phyloP scores from a whole-genome alignment of 1,140 invertebrate species.

The Triops cancriformis region DNA sequence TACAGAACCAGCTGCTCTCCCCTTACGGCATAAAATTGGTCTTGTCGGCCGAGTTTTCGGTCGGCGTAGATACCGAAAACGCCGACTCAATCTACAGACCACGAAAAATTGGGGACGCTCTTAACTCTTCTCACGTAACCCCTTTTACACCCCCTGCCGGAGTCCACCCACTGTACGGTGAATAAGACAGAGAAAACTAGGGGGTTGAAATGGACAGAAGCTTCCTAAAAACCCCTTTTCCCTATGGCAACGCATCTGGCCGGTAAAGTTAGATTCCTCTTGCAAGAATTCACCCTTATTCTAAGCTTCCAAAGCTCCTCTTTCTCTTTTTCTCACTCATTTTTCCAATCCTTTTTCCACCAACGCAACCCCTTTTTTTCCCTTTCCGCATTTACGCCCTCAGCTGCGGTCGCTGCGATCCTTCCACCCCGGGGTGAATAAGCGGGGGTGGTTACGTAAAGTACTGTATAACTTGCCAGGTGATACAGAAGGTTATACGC shows the following conservation, averaged over 20 bases:
- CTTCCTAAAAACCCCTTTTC: not conserved
- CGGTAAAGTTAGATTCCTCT: not conserved
- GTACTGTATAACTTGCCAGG: not conserved
- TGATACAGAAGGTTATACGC: not conserved
- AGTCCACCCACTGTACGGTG: not conserved
- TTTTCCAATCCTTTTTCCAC: not conserved
- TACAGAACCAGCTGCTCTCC: not conserved
- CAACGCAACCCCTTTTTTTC: not conserved
- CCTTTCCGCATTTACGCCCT: not conserved
- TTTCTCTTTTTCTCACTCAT: not conserved
- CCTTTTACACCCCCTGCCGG: conserved; percentile 5
- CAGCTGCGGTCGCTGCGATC: not conserved
- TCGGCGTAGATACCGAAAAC: not conserved
- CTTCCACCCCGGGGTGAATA: not conserved
- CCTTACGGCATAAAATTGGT: not conserved
- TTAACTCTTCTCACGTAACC: not conserved
- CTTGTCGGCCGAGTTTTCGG: not conserved
- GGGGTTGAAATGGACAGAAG: conserved; percentile 6
- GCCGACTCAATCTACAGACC: not conserved
- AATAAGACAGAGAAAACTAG: not conserved
- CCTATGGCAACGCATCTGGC: conserved; percentile 1
- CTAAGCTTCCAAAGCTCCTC: not conserved
- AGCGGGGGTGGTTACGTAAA: not conserved
- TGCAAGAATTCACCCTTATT: not conserved
- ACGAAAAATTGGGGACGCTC: not conserved